These are phyloP conservation scores for Carcharodon carcharias DNA, from an alignment of 2,797 vertebrate species.

Conservation along the genomic window DNA sequence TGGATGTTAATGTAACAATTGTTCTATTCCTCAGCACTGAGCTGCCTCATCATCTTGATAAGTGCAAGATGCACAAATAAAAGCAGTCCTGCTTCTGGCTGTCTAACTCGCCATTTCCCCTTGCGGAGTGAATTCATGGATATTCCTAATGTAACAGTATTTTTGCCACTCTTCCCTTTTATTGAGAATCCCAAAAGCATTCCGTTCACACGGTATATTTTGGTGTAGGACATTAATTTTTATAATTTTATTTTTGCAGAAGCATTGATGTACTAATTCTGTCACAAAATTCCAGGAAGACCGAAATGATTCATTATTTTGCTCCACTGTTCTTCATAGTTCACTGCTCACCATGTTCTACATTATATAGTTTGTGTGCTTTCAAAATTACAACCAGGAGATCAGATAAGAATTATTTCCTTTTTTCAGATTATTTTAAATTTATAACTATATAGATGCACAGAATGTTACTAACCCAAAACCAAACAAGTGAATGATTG, in stretches of 20 bases:
- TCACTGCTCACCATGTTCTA: neutral
- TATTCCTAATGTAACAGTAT: neutral
- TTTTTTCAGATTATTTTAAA: neutral
- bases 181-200: neutral
- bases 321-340: neutral
- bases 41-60: neutral
- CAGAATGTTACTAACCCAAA: neutral
- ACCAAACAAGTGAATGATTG: neutral
- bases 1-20: neutral
- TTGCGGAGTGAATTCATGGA: neutral
- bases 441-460: neutral
- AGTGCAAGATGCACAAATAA: neutral
- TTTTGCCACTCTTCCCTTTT: neutral
- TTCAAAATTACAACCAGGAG: neutral
- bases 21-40: neutral
- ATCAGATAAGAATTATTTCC: neutral
- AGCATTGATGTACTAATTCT: neutral
- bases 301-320: neutral
- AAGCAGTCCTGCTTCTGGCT: neutral
- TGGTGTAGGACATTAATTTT: neutral
- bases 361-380: neutral
- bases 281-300: neutral
- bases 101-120: neutral
- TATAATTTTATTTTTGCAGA: neutral
- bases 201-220: neutral